These are phyloP conservation scores for Babyrousa celebensis DNA, from an alignment of 2,797 vertebrate genomes.

Conservation along the genomic window DNA sequence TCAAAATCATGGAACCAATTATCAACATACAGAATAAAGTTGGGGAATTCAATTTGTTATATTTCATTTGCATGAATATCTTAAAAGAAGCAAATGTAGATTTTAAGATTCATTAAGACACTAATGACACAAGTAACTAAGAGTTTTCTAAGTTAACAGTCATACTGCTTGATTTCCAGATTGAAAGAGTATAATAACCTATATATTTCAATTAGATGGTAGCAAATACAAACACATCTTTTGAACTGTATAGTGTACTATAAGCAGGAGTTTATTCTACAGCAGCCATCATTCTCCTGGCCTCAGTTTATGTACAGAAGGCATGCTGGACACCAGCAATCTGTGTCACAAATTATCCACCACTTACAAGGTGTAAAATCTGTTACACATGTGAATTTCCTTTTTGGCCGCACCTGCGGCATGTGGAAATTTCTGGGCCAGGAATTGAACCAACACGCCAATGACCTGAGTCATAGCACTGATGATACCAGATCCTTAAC, in stretches of 20 bases:
- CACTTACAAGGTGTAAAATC: constrained; percentile 13
- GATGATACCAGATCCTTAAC: too few relatives aligned
- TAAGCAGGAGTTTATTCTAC: constrained; percentile 69
- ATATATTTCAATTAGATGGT: constrained; percentile 79
- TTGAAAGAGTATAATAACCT: constrained; percentile 68
- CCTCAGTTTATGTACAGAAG: constrained; percentile 2
- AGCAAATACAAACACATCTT: constrained; percentile 86
- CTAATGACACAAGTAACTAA: constrained; percentile 76
- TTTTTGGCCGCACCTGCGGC: too few relatives aligned
- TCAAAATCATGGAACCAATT: constrained; percentile 86
- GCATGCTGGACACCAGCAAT: constrained; percentile 54
- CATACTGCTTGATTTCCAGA: constrained; percentile 69
- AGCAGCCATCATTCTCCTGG: constrained; percentile 60
- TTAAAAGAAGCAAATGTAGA: constrained; percentile 74
- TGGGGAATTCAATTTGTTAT: constrained; percentile 74
- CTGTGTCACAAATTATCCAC: constrained; percentile 55
- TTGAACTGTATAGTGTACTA: constrained; percentile 64
- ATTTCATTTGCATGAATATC: constrained; percentile 77
- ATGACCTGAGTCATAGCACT: too few relatives aligned
- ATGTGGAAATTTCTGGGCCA: too few relatives aligned
- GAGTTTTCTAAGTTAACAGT: constrained; percentile 69
- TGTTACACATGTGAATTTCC: neutral
- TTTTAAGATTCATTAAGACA: constrained; percentile 69
- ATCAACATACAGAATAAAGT: constrained; percentile 62
- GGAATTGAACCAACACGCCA: too few relatives aligned